These are phyloP conservation scores for Macrosoma leucophasiata DNA, from an alignment of 2,888 invertebrate genomes.

Conservation along the genomic window DNA sequence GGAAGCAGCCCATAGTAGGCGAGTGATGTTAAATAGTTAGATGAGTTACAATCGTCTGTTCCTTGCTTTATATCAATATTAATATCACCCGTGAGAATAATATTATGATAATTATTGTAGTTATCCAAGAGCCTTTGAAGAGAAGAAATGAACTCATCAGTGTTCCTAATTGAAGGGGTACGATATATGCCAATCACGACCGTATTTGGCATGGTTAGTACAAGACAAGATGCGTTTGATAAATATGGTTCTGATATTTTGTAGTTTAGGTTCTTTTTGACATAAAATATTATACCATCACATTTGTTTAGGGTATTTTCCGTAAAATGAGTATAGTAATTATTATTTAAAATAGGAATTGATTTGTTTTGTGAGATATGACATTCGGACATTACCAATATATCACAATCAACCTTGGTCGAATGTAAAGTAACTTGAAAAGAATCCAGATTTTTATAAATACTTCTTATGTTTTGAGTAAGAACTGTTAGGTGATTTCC, in stretches of 20 bases:
- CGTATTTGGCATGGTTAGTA: slow-evolving; percentile 1
- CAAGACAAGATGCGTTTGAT: slow-evolving; percentile 8
- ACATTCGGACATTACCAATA: slow-evolving; percentile 8
- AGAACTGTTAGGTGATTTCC: background rate
- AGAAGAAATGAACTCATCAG: slow-evolving; percentile 21
- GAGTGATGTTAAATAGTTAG: slow-evolving; percentile 23
- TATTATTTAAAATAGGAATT: slow-evolving; percentile 6
- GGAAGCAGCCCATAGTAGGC: slow-evolving; percentile 23
- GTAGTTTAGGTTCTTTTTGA: slow-evolving; percentile 4
- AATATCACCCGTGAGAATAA: slow-evolving; percentile 27
- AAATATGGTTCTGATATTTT: slow-evolving; percentile 7
- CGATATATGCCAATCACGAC: slow-evolving; percentile 24
- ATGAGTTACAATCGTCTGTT: slow-evolving; percentile 18
- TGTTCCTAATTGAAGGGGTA: slow-evolving; percentile 23
- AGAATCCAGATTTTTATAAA: slow-evolving; percentile 7
- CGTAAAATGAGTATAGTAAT: slow-evolving; percentile 4
- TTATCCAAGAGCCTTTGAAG: slow-evolving; percentile 18
- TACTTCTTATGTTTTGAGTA: slow-evolving; percentile 10
- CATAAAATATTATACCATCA: slow-evolving; percentile 15
- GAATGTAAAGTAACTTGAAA: background rate
- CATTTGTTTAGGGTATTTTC: slow-evolving; percentile 5
- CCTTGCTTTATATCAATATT: slow-evolving; percentile 25
- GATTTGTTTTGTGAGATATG: background rate
- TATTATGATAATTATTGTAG: slow-evolving; percentile 11
- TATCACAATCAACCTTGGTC: slow-evolving; percentile 3